Evolutionary conservation across 2,888 invertebrate species (phyloP), one percentile per base, ranked within the genome.

Genomic region (Pycnomerus fuliginosus): DNA sequence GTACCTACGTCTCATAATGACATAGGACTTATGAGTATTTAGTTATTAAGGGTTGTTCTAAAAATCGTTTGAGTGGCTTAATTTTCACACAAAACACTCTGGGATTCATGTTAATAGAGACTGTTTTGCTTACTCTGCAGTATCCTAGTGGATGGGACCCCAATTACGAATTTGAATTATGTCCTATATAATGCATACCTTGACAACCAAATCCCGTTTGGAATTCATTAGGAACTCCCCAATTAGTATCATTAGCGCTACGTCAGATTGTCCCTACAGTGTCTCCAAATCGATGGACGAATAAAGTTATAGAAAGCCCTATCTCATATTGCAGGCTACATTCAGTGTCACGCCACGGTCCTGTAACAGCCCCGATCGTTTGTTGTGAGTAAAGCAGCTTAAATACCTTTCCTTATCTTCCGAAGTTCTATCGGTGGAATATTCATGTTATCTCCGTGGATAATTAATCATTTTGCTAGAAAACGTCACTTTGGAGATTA

Each of bases 381-480:
- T 39, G 32, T 39, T 39, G n/a, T 39, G 32, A 32, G 25, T 39
- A 39, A n/a, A 39, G 32, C 39, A 12, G 15, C 25, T 23, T 23
- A 32, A 28, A 39, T 30, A 29, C 38, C 38, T 16, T 12, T 27
- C 30, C 8, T 38, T 38, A 29, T 39, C 32, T 24, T 1, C 12
- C 8, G 15, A 39, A 39, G 31, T 39, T 39, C 32, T 16, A 28
- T 23, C 22, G 31, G 22, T 23, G 38, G 29, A 29, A 29, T 38
- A 37, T 37, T 37, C 37, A 37, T 37, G 37, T 23, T 31, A 24
- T 7, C 15, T 29, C 24, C 20, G 39, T 32, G 25, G 39, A 39
- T 32, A 39, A 39, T 39, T 39, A 39, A 39, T 39, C n/a, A n/a
- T n/a, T n/a, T n/a, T 39, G 20, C 31, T 31, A 10, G 24, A 32